Conservation (phyloP, 2,113 vertebrate species). For the Dissostichus mawsoni region DNA sequence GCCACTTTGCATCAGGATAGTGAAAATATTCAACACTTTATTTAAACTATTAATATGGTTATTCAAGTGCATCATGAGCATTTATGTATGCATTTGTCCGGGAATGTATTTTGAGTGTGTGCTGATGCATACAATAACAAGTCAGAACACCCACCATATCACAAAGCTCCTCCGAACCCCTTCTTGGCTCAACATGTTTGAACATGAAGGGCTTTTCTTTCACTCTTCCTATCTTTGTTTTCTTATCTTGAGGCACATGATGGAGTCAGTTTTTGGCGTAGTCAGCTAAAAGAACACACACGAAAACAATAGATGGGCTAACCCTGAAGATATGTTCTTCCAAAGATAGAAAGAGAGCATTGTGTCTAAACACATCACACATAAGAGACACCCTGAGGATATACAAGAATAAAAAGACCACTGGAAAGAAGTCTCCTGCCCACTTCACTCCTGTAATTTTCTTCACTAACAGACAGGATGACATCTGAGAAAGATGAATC, state of each 20-base stretch:
- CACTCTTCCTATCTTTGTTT: slow-evolving; percentile 48
- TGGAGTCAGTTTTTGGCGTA: slow-evolving; percentile 53
- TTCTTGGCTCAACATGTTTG: slow-evolving; percentile 54
- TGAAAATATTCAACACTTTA: no score
- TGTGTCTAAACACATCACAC: slow-evolving; percentile 18
- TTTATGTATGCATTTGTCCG: slow-evolving; percentile 18
- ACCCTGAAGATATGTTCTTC: slow-evolving; percentile 9
- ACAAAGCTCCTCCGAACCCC: slow-evolving; percentile 42
- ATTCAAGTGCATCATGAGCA: neutral
- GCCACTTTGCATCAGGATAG: neutral
- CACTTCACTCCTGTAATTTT: slow-evolving; percentile 32
- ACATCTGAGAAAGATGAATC: slow-evolving; percentile 46
- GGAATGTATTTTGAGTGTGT: slow-evolving; percentile 25
- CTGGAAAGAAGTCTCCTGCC: neutral
- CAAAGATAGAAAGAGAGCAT: slow-evolving; percentile 32
- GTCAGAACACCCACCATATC: slow-evolving; percentile 43
- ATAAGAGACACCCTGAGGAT: slow-evolving; percentile 10
- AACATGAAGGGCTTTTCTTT: slow-evolving; percentile 58
- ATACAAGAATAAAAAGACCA: slow-evolving; percentile 22
- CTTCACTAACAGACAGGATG: slow-evolving; percentile 29
- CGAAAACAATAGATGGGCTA: slow-evolving; percentile 33
- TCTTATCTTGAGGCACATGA: slow-evolving; percentile 59
- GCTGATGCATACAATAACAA: slow-evolving; percentile 49
- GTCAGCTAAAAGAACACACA: slow-evolving; percentile 49
- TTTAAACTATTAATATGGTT: neutral